Percentiles rank a stretch among this genome's conserved stretches.
phyloP scores from a whole-genome alignment of 2,888 invertebrate species.

The Stenodera caucasica region DNA sequence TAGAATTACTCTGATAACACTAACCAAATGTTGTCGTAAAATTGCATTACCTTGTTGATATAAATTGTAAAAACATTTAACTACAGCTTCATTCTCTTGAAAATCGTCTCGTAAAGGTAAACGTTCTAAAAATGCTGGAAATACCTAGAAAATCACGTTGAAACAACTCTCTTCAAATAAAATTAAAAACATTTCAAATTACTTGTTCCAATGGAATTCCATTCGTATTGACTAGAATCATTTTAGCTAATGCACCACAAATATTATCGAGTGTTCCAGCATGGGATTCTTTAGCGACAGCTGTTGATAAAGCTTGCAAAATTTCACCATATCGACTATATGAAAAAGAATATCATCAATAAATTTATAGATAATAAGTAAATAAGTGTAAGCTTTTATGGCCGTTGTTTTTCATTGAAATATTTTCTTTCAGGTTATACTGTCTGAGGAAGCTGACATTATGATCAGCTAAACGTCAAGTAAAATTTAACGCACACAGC shows the following conservation, averaged over 20 bases:
- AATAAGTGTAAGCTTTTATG: too few relatives aligned
- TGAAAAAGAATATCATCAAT: conserved; percentile 16
- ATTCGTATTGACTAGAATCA: conserved; percentile 67
- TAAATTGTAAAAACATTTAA: conserved; percentile 65
- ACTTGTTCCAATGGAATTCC: conserved; percentile 72
- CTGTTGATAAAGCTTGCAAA: conserved; percentile 66
- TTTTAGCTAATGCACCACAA: conserved; percentile 73
- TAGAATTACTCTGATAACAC: conserved; percentile 60
- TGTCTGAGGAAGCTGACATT: too few relatives aligned
- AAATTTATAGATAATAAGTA: too few relatives aligned
- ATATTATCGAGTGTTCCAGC: conserved; percentile 73
- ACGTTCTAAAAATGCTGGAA: conserved; percentile 70
- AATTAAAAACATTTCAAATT: conserved; percentile 18
- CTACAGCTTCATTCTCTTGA: conserved; percentile 72
- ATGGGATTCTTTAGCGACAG: conserved; percentile 67
- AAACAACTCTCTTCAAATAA: conserved; percentile 10
- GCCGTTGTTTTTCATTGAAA: too few relatives aligned
- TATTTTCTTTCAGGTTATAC: too few relatives aligned
- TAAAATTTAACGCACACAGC: too few relatives aligned
- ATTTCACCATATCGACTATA: conserved; percentile 66
- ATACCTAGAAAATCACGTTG: conserved; percentile 60
- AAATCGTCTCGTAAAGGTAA: conserved; percentile 74
- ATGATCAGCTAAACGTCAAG: too few relatives aligned
- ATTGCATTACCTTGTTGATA: conserved; percentile 65
- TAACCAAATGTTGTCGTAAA: conserved; percentile 59